Evolutionary conservation across 2,888 invertebrate species (phyloP), one percentile per base, ranked within the genome.

Genomic region (Gastrophysa polygoni): DNA sequence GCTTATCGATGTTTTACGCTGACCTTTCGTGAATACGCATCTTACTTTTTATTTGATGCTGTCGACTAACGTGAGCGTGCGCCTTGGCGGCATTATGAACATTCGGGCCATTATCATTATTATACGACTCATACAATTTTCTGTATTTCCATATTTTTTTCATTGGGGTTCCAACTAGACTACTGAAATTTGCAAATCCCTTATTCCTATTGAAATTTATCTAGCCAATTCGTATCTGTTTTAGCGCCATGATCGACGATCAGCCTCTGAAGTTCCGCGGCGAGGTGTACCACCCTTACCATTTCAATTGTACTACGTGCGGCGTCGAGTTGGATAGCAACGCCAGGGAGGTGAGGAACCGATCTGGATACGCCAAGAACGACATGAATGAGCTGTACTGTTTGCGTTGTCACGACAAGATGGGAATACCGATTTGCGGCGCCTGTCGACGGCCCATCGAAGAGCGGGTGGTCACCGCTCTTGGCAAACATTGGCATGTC

Each of bases 361-460:
- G 95, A 57, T 92, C 95, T 1, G 95, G 95, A 7, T 92, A 92
- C 79, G 92, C 95, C 38, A 92, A 92, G 59, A 95, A 95, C 77
- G 95, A 95, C 80, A 91, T 94, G 88, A 95, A 95, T 79, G 98
- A 98, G 77, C 83, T 99, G 58, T 99, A 98, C 82, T 99, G 99
- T 79, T 86, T 99, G 69, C 89, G 98, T 57, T 99, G 98, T 79
- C 98, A 98, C 79, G 98, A 98, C 82, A 98, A 98, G 85, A 98
- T 99, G 98, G 98, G 98, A 24, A 97, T 99, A 68, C 98, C 99
- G n/a, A 99, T 99, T 73, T 99, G 99, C 82, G 99, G 98, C 28
- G 99, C 99, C 55, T 99, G 99, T 81, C 91, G 98, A 55, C 91
- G 98, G 24, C 99, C 99, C 0, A 98, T 99, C 71, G 99, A 99